These are phyloP conservation scores for Ptychoptera contaminata DNA, from an alignment of 2,888 invertebrate species.

Conservation along the genomic window DNA sequence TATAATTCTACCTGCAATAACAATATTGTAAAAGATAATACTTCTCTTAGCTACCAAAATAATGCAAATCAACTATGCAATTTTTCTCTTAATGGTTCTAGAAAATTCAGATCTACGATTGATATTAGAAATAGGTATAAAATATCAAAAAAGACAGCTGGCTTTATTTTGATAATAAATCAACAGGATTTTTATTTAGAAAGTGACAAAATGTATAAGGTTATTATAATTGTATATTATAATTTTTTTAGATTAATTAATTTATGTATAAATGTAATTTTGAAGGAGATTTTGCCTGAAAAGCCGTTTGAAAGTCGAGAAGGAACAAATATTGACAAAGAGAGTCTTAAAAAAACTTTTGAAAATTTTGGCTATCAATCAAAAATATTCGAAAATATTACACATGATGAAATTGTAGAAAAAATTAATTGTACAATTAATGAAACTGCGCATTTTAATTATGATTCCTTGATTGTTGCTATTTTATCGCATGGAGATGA, in stretches of 20 bases:
- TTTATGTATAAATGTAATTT: not conserved
- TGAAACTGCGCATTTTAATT: slow-evolving; percentile 5
- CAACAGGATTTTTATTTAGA: slow-evolving; percentile 20
- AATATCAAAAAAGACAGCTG: slow-evolving; percentile 18
- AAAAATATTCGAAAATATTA: slow-evolving; percentile 16
- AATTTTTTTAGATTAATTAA: too few species aligned
- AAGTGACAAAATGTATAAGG: slow-evolving; percentile 15
- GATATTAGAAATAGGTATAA: slow-evolving; percentile 12
- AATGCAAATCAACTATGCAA: too few species aligned
- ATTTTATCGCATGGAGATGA: slow-evolving; percentile 26
- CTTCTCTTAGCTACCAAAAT: not conserved
- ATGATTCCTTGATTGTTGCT: slow-evolving; percentile 25
- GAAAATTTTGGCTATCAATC: slow-evolving; percentile 20
- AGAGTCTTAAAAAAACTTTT: slow-evolving; percentile 17
- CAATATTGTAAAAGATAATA: slow-evolving; percentile 6
- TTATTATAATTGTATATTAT: slow-evolving; percentile 11
- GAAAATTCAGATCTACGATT: too few species aligned
- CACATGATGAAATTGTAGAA: slow-evolving; percentile 18
- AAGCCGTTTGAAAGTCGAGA: slow-evolving; percentile 13
- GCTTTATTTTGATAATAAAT: slow-evolving; percentile 25
- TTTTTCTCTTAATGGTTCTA: too few species aligned
- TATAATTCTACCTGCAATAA: slow-evolving; percentile 2
- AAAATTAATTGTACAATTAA: slow-evolving; percentile 10
- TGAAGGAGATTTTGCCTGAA: slow-evolving; percentile 17
- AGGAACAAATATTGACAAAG: slow-evolving; percentile 23